A percentile compares a stretch with the other conserved stretches of the same genome.
These are phyloP conservation scores for Parthenolecanium corni DNA, from an alignment of 2,888 invertebrate genomes.

Conservation along the genomic window DNA sequence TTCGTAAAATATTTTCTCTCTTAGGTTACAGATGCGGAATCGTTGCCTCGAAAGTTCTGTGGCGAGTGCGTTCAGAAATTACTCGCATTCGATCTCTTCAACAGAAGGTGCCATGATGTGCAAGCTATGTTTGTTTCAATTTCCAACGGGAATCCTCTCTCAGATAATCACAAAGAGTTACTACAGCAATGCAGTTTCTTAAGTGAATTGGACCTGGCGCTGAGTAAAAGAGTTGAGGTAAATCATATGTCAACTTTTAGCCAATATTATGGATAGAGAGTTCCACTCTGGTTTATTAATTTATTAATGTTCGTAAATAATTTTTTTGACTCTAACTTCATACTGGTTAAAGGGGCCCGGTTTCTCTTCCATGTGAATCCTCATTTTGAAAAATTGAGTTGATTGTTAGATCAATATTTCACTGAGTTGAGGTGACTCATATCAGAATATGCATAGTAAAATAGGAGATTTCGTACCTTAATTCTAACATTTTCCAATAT, in stretches of 20 bases:
- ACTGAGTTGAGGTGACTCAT: too few relatives aligned
- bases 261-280: not conserved
- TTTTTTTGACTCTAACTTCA: too few relatives aligned
- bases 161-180: slow-evolving; percentile 2
- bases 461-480: too few relatives aligned
- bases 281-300: too few relatives aligned
- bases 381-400: too few relatives aligned
- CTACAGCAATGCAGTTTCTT: not conserved
- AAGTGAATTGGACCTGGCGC: not conserved
- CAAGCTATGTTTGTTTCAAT: slow-evolving; percentile 31
- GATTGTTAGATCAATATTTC: too few relatives aligned
- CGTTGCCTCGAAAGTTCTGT: slow-evolving; percentile 31
- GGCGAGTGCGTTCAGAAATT: slow-evolving; percentile 29
- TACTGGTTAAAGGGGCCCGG: too few relatives aligned
- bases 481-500: too few relatives aligned
- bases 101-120: slow-evolving; percentile 31
- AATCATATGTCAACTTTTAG: too few relatives aligned
- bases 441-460: too few relatives aligned
- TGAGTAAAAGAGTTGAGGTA: not conserved
- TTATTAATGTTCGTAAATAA: not conserved
- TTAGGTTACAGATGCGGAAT: slow-evolving; percentile 15
- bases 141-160: slow-evolving; percentile 1
- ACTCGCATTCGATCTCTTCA: slow-evolving; percentile 31
- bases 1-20: too few relatives aligned
- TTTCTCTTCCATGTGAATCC: too few relatives aligned